Base-by-base conservation (phyloP, 2,797 vertebrate species). In the Sardinella longiceps region DNA sequence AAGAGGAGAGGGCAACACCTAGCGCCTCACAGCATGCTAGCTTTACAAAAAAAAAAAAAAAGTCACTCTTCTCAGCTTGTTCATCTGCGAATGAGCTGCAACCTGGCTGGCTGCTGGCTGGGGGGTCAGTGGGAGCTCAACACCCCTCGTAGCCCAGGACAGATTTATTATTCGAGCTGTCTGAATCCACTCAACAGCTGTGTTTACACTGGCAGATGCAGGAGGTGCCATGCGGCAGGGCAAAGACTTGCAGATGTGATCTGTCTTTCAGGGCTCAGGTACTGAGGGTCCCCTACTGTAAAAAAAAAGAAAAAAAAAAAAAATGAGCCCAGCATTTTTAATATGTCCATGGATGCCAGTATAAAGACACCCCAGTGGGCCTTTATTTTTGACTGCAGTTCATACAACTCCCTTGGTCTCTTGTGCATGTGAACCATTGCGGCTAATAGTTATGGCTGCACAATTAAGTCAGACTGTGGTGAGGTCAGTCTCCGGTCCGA, bases 141-240 rank as follows among this genome's bases (percentile, higher is more conserved):
- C 30, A 33, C 5, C 70, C 70, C 70, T 43, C 33, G 15, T 23
- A 39, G 37, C 15, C 12, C 37, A 93, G 81, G 86, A 85, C 88
- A 92, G 88, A 94, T 94, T 92, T 92, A 90, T 94, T 94, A 91
- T 93, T 94, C 94, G 91, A 93, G 86, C 90, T 94, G 90, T 94
- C 91, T 91, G 87, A 93, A 94, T 92, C 94, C 90, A 90, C 94
- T 93, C 93, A 93, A 91, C 96, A 97, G 96, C 95, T 96, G 95
- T 96, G 95, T 97, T 97, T 96, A 95, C 91, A 91, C 94, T 95
- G 94, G 94, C 93, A 93, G 88, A 85, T 86, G 92, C 90, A 85
- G 87, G 91, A 90, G 92, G 92, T 95, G 95, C 96, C 95, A 93
- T 94, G 95, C 95, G 94, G 92, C 92, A 93, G 90, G 88, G 92